Evolutionary conservation across 2,888 invertebrate species (phyloP), one percentile per base, ranked within the genome.

Genomic region (Acheta domesticus): DNA sequence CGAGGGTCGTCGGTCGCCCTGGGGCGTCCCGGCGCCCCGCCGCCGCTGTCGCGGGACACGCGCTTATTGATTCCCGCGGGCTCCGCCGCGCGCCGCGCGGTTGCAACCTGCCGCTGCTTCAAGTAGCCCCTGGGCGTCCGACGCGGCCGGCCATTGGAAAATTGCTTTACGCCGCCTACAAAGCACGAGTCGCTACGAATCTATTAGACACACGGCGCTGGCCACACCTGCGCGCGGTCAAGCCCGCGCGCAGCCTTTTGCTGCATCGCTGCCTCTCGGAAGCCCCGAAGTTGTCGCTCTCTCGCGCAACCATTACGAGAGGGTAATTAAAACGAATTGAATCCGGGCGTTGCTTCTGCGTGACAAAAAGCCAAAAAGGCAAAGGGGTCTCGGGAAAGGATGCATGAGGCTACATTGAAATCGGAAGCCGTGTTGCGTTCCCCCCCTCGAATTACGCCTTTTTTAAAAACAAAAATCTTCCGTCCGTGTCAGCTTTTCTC

Each of bases 151-250:
- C 62, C 14, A 62, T 62, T 14, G 62, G 62, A 14, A 62, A 62
- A 62, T 62, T 14, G 16, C 16, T 62, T 62, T 62, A 62, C 62
- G 62, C 62, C 62, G 62, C n/a, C 16, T 14, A 62, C 62, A 62
- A 16, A 62, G 62, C 62, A 12, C 62, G 62, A n/a, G 62, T 62
- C 14, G 62, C 62, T 14, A 4, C 62, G n/a, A 62, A 12, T 62
- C 62, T 62, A 62, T 62, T 62, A 19, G 62, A 14, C 62, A 62
- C 62, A 62, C 62, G 62, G 62, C 62, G 62, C 62, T n/a, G n/a
- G 62, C 4, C 62, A 62, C 62, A 62, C 62, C 62, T 62, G 62
- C 62, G 3, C n/a, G 5, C 62, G 62, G 62, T 62, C 14, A n/a
- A 62, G 62, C n/a, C 16, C 62, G n/a, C 62, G 62, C 62, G 16